Evolutionary conservation across 2,797 vertebrate genomes (phyloP), one percentile per base, ranked within the genome.

Genomic region (Clarias fuscus): DNA sequence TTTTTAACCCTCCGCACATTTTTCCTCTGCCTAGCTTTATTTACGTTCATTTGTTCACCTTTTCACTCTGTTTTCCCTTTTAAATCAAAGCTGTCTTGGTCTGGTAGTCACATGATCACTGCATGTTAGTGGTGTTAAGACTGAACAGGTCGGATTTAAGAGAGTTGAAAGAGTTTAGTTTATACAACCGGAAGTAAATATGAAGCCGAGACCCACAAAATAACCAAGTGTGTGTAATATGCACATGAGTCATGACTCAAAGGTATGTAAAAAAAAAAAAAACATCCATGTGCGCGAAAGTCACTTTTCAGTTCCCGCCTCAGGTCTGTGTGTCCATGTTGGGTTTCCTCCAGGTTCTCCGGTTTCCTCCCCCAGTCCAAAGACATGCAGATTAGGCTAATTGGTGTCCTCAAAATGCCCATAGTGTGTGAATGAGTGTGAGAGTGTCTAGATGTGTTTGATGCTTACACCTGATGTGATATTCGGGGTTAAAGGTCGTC

Each of bases 21-120:
- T 94, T 91, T 89, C 93, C 85, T 91, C 86, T 89, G 88, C 89
- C 91, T 85, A 83, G 76, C 86, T 90, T 88, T 91, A 88, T 89
- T 91, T 85, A 91, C 76, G 1, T 77, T 78, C 82, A n/a, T 59
- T 59, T 84, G 85, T 68, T 89, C 65, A 81, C 86, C 43, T 75
- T 79, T 48, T 72, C 84, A 78, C 88, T 86, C 64, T 86, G 59
- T 65, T 37, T 58, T n/a, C 5, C 15, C 13, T 77, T 24, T 5
- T 37, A 30, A 8, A 40, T 6, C 14, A 22, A 22, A 14, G 58
- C 76, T 15, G 30, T 40, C 11, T 2, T 7, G 33, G 15, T 79
- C 22, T 43, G 53, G 4, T 7, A 30, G 24, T 67, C 79, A 67
- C 79, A 7, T n/a, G 79, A 48, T 30, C 40, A 30, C 43, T 67